Percentiles rank a stretch among this genome's conserved stretches.
These are phyloP conservation scores for Diadophis punctatus DNA, from an alignment of 2,113 vertebrate genomes.

Conservation along the genomic window DNA sequence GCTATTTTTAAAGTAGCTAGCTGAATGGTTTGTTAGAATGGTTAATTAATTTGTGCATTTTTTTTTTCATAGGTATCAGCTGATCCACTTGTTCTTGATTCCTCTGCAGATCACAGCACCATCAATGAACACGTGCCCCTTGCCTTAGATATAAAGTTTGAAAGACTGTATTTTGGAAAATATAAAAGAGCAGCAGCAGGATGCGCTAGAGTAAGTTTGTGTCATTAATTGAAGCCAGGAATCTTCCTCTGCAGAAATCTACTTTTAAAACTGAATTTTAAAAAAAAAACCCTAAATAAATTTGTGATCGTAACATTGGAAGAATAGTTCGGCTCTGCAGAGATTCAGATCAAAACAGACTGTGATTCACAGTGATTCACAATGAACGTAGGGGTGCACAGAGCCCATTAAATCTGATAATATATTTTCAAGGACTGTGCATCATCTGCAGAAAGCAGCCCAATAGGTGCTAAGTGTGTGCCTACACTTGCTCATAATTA, in stretches of 20 bases:
- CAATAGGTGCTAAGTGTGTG: neutral
- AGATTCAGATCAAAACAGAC: neutral
- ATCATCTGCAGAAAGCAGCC: neutral
- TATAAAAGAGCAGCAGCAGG: slow-evolving; percentile 65
- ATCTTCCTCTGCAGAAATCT: neutral
- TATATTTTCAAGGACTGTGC: neutral
- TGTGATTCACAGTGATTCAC: neutral
- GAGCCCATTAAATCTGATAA: neutral
- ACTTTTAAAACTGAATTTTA: neutral
- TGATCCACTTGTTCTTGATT: slow-evolving; percentile 40
- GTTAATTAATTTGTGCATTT: neutral
- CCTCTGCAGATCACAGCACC: slow-evolving; percentile 32
- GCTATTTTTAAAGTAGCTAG: neutral
- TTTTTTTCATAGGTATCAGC: slow-evolving; percentile 54
- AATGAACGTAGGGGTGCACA: neutral
- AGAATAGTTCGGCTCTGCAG: neutral
- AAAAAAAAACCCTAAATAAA: neutral
- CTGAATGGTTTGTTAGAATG: neutral
- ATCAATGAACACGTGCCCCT: slow-evolving; percentile 41
- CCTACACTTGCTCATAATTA: neutral
- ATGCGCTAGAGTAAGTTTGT: slow-evolving; percentile 67
- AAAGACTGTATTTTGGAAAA: slow-evolving; percentile 68
- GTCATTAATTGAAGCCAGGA: neutral
- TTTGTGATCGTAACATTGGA: neutral
- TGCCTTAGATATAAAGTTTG: slow-evolving; percentile 64